Base-by-base conservation (phyloP, 2,888 invertebrate species). In the Protodeltote pygarga region DNA sequence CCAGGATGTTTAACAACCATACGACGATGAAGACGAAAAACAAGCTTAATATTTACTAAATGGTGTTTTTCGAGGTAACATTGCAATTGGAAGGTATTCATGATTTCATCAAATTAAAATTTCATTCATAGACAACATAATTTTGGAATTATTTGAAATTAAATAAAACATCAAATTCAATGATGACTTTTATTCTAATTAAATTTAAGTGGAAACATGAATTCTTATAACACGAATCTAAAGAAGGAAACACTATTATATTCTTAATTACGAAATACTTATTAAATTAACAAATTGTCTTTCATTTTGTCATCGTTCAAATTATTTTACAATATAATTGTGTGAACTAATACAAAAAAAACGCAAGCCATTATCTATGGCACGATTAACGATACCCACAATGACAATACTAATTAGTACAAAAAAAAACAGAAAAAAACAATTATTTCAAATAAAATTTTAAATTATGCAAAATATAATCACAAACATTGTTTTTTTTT, bases 221-320 rank as follows among this genome's bases (percentile, higher is more conserved):
- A 90, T 87, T 83, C 87, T 89, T 88, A 90, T 89, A 90, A 90
- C 91, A 91, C 88, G 92, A 86, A 87, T 89, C 92, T 92, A 92
- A 87, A 90, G 91, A 91, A 92, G 91, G 83, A 89, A 91, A 91
- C 88, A 74, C 89, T 92, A 91, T 83, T 81, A 86, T 90, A 90
- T 77, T 83, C 90, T 89, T 92, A 92, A 84, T 85, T 89, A 91
- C 78, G 87, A 86, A 87, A 89, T 90, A 88, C 86, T 88, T 90
- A 90, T 84, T 81, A 88, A 90, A 86, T 80, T 82, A 89, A 87
- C 86, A 89, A 87, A 66, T 64, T 92, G 91, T 92, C 91, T 91
- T 91, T 92, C 86, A 80, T 85, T 73, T 80, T 80, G 78, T 83
- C 74, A 75, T 81, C 72, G 79, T 79, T 77, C 74, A 78, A 79